A percentile compares a stretch with the other conserved stretches of the same genome.
phyloP scores from a whole-genome alignment of 2,797 vertebrate species.

The Coracias cyanogaster region DNA sequence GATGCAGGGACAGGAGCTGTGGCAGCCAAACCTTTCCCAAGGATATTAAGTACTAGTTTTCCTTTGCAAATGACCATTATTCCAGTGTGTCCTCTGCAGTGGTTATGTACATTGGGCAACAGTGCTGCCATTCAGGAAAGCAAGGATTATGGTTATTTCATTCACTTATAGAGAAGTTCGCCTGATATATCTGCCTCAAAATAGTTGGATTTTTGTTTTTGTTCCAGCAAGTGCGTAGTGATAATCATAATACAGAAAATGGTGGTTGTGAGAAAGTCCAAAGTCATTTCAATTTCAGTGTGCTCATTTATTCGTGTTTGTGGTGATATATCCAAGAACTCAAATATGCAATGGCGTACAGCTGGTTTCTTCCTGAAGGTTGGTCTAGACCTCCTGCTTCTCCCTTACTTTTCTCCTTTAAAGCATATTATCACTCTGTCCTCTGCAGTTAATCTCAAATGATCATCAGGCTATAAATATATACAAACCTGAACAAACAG shows the following conservation, averaged over 20 bases:
- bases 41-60: neutral
- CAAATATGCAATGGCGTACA: neutral
- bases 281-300: neutral
- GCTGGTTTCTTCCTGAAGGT: neutral
- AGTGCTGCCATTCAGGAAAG: neutral
- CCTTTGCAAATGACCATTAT: neutral
- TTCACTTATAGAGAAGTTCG: neutral
- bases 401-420: neutral
- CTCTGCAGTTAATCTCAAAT: constrained; percentile 39
- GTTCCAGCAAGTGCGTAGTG: neutral
- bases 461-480: constrained; percentile 52
- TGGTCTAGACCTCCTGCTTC: neutral
- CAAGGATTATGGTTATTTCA: neutral
- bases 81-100: neutral
- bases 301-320: neutral
- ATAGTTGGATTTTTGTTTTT: neutral
- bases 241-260: neutral
- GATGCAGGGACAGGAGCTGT: neutral
- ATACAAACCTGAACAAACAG: constrained; percentile 43
- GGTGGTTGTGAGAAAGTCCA: neutral
- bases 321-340: neutral
- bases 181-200: neutral
- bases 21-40: neutral
- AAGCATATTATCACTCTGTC: constrained; percentile 15
- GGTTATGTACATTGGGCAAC: neutral